Evolutionary conservation across 2,113 vertebrate species (phyloP).

Genomic region (Cricetomys ansorgei): DNA sequence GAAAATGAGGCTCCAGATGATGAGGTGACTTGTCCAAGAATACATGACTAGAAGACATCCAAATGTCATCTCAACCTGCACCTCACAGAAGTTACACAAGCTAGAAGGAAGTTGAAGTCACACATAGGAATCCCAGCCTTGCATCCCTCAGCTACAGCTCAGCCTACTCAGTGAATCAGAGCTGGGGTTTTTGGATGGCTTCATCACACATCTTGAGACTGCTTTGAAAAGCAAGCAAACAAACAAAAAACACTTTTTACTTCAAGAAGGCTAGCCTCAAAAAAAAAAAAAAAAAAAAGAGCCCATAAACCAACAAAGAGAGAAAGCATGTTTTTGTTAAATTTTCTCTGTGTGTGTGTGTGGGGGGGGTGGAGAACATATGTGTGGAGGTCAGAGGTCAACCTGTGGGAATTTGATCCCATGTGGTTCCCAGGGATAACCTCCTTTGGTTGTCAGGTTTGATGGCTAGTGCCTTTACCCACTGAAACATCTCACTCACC

Average conservation of each 20-base stretch:
- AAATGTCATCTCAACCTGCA: neutral
- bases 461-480: neutral
- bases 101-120: neutral
- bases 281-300: too few species aligned
- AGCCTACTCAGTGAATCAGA: too few species aligned
- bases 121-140: neutral
- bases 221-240: neutral
- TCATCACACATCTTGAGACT: neutral
- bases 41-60: rapidly evolving
- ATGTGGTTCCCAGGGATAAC: neutral
- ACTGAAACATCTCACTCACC: too few species aligned
- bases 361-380: neutral
- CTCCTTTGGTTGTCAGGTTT: neutral
- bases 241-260: neutral
- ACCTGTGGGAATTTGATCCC: too few species aligned
- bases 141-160: neutral
- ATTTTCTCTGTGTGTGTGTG: neutral
- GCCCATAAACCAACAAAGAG: neutral
- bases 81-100: neutral
- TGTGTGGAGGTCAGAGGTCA: neutral
- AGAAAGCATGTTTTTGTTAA: neutral
- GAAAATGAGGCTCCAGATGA: neutral
- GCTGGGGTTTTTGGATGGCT: neutral
- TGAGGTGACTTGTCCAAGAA: neutral
- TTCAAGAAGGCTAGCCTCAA: neutral